phyloP scores from a whole-genome alignment of 2,888 invertebrate genomes.

The Pandemis heparana region DNA sequence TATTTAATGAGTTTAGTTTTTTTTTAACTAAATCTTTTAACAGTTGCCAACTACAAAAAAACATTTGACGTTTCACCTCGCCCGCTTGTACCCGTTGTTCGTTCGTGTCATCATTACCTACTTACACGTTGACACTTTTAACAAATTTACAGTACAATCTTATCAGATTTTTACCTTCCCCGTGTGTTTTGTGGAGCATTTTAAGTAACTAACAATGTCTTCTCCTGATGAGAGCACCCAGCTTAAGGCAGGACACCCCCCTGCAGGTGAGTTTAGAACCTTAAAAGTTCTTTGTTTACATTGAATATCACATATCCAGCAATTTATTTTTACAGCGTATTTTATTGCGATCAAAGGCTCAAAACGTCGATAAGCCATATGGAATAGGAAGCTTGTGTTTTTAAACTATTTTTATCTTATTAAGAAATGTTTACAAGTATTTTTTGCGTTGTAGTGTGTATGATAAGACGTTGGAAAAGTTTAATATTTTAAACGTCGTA shows the following conservation, averaged over 20 bases:
- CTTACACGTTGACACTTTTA: conserved; percentile 71
- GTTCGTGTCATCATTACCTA: conserved; percentile 50
- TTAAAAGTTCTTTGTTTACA: conserved; percentile 57
- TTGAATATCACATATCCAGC: conserved; percentile 47
- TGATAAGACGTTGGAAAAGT: not conserved
- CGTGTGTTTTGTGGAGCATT: conserved; percentile 46
- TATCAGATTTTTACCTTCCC: conserved; percentile 54
- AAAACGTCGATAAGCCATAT: conserved; percentile 16
- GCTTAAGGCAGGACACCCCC: conserved; percentile 95
- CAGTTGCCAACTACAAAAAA: conserved; percentile 21
- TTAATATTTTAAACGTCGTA: conserved; percentile 25
- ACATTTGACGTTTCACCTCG: conserved; percentile 50
- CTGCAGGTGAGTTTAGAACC: conserved; percentile 89
- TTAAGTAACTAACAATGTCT: conserved; percentile 64
- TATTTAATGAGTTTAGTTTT: not conserved
- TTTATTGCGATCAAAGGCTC: not conserved
- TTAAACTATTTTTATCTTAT: not conserved
- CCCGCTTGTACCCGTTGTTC: conserved; percentile 36
- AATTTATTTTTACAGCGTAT: conserved; percentile 39
- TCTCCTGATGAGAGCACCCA: conserved; percentile 87
- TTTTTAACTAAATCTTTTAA: not conserved
- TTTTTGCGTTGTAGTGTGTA: not conserved
- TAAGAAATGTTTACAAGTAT: not conserved
- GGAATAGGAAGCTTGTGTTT: not conserved
- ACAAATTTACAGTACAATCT: conserved; percentile 56